Percentiles rank a stretch among this genome's conserved stretches.
Evolutionary conservation across 2,113 vertebrate genomes (phyloP).

Genomic region (rat (Rattus norvegicus)): GRCr8 NC_086025.1:22365501-22366000

Average conservation of each 20-base stretch:
- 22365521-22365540: not conserved
- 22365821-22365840: not conserved
- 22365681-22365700: not conserved
- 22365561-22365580: not conserved
- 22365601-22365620: not conserved
- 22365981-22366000: not conserved
- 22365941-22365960: not conserved
- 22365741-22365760: not conserved
- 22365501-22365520: not conserved
- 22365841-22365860: too few relatives aligned
- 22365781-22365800: not conserved
- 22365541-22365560: too few relatives aligned
- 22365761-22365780: not conserved
- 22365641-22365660: not conserved
- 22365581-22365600: not conserved
- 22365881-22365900: fast-evolving
- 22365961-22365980: not conserved
- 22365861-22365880: not conserved
- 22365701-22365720: not conserved
- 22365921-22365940: not conserved
- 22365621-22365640: too few relatives aligned
- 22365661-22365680: not conserved
- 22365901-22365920: not conserved
- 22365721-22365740: not conserved
- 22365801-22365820: not conserved